Evolutionary conservation across 2,113 vertebrate species (phyloP).

Genomic region (Asarcornis scutulata): DNA sequence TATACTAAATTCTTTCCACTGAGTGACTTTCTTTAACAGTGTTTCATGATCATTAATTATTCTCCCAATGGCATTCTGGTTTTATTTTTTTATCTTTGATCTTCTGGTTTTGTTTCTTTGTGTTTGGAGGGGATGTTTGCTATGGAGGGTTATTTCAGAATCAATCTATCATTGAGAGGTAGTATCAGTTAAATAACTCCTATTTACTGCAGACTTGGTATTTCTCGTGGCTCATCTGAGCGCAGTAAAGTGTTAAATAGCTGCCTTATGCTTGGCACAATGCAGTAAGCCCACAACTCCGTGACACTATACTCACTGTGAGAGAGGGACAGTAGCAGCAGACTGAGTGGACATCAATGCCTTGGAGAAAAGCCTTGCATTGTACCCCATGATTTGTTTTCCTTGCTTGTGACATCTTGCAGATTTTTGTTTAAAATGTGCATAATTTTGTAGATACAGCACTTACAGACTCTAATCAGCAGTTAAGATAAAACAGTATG

Average conservation of each 20-base stretch:
- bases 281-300: neutral
- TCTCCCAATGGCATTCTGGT: neutral
- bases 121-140: neutral
- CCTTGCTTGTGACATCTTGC: neutral
- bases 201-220: neutral
- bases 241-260: neutral
- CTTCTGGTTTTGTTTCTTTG: neutral
- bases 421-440: slow-evolving; percentile 32
- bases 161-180: neutral
- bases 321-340: neutral
- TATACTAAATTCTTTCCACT: neutral
- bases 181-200: neutral
- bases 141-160: neutral
- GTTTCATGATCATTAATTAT: neutral
- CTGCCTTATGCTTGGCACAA: neutral
- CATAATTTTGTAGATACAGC: slow-evolving; percentile 17
- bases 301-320: neutral
- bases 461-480: slow-evolving; percentile 13
- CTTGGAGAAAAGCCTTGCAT: neutral
- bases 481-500: neutral
- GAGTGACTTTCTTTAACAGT: neutral
- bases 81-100: neutral
- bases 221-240: neutral
- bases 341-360: neutral
- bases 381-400: neutral